Conservation (phyloP, 1,140 invertebrate species). For the Drosophila mojavensis region DNA sequence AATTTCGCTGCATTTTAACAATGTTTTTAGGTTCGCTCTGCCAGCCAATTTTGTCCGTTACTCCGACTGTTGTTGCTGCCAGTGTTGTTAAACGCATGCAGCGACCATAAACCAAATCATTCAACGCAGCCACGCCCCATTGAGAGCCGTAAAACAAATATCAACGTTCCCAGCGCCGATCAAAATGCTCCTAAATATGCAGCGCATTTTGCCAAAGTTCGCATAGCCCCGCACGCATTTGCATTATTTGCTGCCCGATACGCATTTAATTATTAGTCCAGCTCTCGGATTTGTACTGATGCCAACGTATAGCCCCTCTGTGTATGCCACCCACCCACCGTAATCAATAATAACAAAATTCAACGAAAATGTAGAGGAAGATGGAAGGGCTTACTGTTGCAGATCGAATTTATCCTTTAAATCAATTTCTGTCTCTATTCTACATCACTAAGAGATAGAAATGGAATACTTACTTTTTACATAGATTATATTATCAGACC, state of each 20-base stretch:
- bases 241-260: slow-evolving; percentile 45
- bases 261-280: slow-evolving; percentile 73
- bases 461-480: no score
- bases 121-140: slow-evolving; percentile 63
- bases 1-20: slow-evolving; percentile 80
- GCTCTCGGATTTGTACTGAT: slow-evolving; percentile 28
- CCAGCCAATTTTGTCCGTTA: slow-evolving; percentile 45
- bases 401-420: no score
- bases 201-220: slow-evolving; percentile 55
- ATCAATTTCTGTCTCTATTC: no score
- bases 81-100: slow-evolving; percentile 75
- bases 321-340: not conserved
- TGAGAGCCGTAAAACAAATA: slow-evolving; percentile 55
- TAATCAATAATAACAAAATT: slow-evolving; percentile 14
- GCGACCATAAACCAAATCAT: slow-evolving; percentile 75
- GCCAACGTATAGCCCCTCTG: slow-evolving; percentile 1
- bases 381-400: no score
- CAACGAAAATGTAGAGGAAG: not conserved
- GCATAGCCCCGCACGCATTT: slow-evolving; percentile 4
- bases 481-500: no score
- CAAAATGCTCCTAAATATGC: slow-evolving; percentile 66
- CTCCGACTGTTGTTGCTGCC: slow-evolving; percentile 20
- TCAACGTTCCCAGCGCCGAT: slow-evolving; percentile 25
- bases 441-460: no score
- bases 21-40: slow-evolving; percentile 60